A percentile compares a stretch with the other conserved stretches of the same genome.
Evolutionary conservation across 2,888 invertebrate species (phyloP).

Genomic region (Aelia acuminata): DNA sequence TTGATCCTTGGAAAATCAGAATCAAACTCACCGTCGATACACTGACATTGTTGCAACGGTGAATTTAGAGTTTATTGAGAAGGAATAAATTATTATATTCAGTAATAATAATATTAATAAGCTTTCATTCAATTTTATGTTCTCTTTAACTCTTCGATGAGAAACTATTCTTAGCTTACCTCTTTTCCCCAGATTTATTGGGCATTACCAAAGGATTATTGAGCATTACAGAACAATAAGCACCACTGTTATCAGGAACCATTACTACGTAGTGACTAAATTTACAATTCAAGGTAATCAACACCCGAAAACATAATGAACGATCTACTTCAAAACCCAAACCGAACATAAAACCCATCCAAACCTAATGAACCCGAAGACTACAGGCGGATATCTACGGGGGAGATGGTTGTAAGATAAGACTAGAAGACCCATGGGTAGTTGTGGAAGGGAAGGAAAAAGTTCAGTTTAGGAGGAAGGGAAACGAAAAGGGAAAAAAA

Average conservation of each 20-base stretch:
- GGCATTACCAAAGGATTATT: no score
- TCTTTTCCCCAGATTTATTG: no score
- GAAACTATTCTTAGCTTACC: no score
- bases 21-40: no score
- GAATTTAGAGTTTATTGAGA: no score
- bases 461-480: slow-evolving; percentile 5
- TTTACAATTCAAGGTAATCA: not conserved
- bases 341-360: not conserved
- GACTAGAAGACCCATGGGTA: not conserved
- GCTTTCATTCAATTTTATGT: no score
- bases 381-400: not conserved
- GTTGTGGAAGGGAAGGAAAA: slow-evolving; percentile 12
- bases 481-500: not conserved
- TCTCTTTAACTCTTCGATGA: no score
- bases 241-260: not conserved
- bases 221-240: not conserved
- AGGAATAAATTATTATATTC: no score
- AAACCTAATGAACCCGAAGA: slow-evolving; percentile 3
- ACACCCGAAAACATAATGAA: not conserved
- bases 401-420: slow-evolving; percentile 10
- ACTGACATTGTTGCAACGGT: no score
- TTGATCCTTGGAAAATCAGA: no score
- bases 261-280: not conserved
- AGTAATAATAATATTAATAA: no score
- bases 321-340: not conserved